Base-by-base conservation (phyloP, 2,888 invertebrate genomes). In the Tromatobia lineatoria region DNA sequence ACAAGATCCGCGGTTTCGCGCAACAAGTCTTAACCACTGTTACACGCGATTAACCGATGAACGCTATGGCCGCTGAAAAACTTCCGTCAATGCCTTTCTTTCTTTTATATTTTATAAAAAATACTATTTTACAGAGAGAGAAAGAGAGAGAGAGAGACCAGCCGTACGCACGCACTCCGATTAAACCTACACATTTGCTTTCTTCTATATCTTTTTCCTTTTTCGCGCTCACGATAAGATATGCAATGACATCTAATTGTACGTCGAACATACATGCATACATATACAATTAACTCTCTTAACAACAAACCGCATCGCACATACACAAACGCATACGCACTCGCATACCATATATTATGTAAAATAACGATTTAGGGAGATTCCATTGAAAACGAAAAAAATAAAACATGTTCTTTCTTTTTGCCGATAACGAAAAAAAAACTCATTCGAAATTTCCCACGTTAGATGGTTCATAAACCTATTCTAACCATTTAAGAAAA, bases 91-190 rank as follows among this genome's bases (percentile, higher is more conserved):
- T 73, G 74, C 42, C 25, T 74, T 73, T 70, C 52, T 11, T 80
- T 80, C 67, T 54, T 73, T 66, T 70, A 75, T 81, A 71, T 80
- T 81, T 84, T 80, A 84, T 84, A 84, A 85, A 85, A 85, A 85
- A 85, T 85, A 85, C 84, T 85, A 85, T 85, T 79, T 85, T 85
- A 85, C 84, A 85, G 74, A 75, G 69, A 74, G 23, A 67, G 42
- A 38, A 66, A 75, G 69, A 69, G 42, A 38, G 71, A 75, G 69
- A 69, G n/a, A 71, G 25, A 80, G 52, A 75, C 52, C 64, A 57
- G 70, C 18, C 47, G 38, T 13, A 54, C 70, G 42, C 69, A 52
- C 23, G 25, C 82, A 57, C 54, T 66, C 57, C 50, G 71, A 29
- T 42, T 59, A 71, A 71, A 73, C 79, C 64, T 66, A 75, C 42